Percentiles rank a stretch among this genome's conserved stretches.
Conservation (phyloP, 2,113 vertebrate genomes). For the Rana temporaria region DNA sequence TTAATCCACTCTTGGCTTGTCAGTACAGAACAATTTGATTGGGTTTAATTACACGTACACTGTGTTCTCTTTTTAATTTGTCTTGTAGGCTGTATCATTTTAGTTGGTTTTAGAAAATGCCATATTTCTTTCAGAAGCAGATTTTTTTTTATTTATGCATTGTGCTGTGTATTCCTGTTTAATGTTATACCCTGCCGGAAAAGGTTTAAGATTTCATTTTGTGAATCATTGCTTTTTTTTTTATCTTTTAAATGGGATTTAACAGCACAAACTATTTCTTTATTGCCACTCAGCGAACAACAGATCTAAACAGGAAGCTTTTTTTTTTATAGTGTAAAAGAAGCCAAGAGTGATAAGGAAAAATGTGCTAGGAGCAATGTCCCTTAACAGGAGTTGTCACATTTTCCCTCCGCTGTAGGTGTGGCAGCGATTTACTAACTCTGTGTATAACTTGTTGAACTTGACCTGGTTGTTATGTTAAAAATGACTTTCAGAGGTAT, state of each 20-base stretch:
- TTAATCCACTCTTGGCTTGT: too few relatives aligned
- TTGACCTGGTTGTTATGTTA: neutral
- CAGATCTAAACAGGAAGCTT: constrained; percentile 64
- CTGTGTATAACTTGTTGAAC: neutral
- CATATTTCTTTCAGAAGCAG: too few relatives aligned
- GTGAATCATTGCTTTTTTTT: neutral
- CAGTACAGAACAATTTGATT: too few relatives aligned
- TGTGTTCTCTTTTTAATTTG: too few relatives aligned
- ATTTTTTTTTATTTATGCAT: too few relatives aligned
- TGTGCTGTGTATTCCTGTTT: too few relatives aligned
- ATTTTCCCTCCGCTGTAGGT: constrained; percentile 61
- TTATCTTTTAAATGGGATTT: neutral
- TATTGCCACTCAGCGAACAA: constrained; percentile 59
- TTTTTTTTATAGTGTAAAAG: constrained; percentile 68
- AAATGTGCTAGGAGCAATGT: constrained; percentile 54
- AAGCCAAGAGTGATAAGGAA: constrained; percentile 63
- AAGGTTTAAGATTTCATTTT: too few relatives aligned
- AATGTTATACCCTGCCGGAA: too few relatives aligned
- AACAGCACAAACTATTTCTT: constrained; percentile 34
- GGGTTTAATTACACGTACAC: too few relatives aligned
- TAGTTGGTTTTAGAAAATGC: too few relatives aligned
- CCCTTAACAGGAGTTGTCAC: constrained; percentile 29
- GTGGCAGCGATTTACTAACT: constrained; percentile 46
- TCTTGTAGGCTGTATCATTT: too few relatives aligned
- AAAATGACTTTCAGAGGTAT: too few relatives aligned